Evolutionary conservation across 2,797 vertebrate species (phyloP).

Genomic region (Prionace glauca): DNA sequence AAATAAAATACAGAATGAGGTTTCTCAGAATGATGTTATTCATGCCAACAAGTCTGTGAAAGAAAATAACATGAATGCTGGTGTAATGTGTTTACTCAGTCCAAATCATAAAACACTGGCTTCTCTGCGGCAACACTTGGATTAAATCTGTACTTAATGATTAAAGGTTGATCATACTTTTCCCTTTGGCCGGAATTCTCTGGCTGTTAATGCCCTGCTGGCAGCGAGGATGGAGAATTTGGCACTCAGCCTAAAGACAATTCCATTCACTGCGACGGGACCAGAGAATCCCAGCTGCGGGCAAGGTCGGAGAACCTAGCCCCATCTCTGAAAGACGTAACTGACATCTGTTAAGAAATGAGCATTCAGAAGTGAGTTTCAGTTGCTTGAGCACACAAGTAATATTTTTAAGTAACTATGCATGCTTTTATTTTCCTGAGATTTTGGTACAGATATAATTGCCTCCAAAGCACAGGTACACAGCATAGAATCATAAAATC

Average conservation of each 20-base stretch:
- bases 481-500: background rate
- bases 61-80: slow-evolving; percentile 44
- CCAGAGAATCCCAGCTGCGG: no score
- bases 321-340: background rate
- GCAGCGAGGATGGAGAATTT: no score
- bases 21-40: slow-evolving; percentile 48
- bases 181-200: no score
- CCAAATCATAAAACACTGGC: background rate
- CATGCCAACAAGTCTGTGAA: slow-evolving; percentile 41
- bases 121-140: background rate
- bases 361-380: background rate
- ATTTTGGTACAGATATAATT: background rate
- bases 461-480: background rate
- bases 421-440: background rate
- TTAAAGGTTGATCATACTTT: background rate
- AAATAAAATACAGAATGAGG: slow-evolving; percentile 49
- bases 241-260: no score
- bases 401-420: background rate
- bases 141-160: background rate
- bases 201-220: no score
- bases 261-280: no score
- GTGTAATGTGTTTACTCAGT: background rate
- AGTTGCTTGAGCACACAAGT: background rate
- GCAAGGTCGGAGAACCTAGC: no score
- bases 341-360: background rate